Evolutionary conservation across 2,113 vertebrate genomes (phyloP), one percentile per base, ranked within the genome.

Genomic region (Glareola pratincola): DNA sequence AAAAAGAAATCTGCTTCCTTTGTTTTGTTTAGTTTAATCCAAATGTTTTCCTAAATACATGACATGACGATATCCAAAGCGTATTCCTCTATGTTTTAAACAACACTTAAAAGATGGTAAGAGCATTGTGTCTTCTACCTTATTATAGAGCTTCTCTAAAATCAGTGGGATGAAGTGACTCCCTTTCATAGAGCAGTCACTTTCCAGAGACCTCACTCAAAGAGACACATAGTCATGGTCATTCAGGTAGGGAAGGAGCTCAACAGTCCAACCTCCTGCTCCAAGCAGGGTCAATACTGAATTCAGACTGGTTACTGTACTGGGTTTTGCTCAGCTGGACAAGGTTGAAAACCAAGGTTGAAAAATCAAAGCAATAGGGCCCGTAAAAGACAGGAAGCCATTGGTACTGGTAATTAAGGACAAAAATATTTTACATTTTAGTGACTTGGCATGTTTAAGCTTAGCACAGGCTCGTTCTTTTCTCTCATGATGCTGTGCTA

Each of bases 351-450:
- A 43, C n/a, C 67, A 79, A 56, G 30, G 30, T 27, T 92, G 79
- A 77, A 86, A 94, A 86, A 47, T 63, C 59, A 63, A 68, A 84
- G 79, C n/a, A 60, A 10, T 3, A 51, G 53, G 62, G 43, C 19
- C 53, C 51, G 32, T 8, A 34, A 51, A 86, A 86, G 54, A 60
- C 50, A 92, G 73, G 83, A 96, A 95, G 30, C 68, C 76, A 81
- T 86, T 78, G 90, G 60, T 45, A 36, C 54, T 88, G 36, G 27
- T 75, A 88, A 97, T 22, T 90, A 72, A 75, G 73, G 85, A 88
- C 90, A 89, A 76, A 96, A 96, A 91, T 91, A 94, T 92, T 95
- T 95, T 91, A 56, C 76, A 90, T 94, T 94, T 96, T 53, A 95
- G 82, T 86, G 82, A 93, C 79, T 94, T 95, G 76, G 92, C 88